phyloP scores from a whole-genome alignment of 2,113 vertebrate species.

The Ifrita kowaldi region DNA sequence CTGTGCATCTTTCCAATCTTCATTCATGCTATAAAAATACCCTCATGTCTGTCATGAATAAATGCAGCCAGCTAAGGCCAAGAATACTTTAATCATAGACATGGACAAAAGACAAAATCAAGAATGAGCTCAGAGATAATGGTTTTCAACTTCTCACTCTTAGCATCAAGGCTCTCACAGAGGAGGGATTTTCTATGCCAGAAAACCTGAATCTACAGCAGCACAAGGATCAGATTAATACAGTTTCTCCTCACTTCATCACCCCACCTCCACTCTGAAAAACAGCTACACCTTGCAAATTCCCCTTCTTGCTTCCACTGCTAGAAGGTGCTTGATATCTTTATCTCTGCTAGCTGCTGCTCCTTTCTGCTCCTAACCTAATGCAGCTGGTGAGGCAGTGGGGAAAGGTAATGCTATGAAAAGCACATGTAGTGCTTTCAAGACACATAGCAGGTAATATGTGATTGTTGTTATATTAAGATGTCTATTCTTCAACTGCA shows the following conservation, averaged over 20 bases:
- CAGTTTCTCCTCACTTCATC: background rate
- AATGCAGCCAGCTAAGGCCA: background rate
- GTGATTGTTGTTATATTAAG: background rate
- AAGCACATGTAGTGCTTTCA: background rate
- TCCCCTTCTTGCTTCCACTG: background rate
- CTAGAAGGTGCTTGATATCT: background rate
- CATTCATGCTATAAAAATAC: background rate
- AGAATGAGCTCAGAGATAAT: background rate
- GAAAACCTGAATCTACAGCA: background rate
- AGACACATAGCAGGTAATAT: background rate
- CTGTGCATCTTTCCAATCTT: background rate
- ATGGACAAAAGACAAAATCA: background rate
- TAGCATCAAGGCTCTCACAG: background rate
- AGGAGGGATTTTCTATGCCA: background rate
- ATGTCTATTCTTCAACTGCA: background rate
- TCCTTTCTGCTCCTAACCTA: background rate
- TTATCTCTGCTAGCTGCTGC: background rate
- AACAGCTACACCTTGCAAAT: background rate
- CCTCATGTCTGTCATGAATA: rapidly evolving
- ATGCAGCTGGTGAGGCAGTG: background rate
- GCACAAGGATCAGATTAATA: background rate
- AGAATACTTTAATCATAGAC: background rate
- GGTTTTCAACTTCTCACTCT: background rate
- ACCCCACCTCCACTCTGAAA: background rate
- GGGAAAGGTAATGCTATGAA: background rate